Base-by-base conservation (phyloP, 2,113 vertebrate species). In the Taxidea taxus region DNA sequence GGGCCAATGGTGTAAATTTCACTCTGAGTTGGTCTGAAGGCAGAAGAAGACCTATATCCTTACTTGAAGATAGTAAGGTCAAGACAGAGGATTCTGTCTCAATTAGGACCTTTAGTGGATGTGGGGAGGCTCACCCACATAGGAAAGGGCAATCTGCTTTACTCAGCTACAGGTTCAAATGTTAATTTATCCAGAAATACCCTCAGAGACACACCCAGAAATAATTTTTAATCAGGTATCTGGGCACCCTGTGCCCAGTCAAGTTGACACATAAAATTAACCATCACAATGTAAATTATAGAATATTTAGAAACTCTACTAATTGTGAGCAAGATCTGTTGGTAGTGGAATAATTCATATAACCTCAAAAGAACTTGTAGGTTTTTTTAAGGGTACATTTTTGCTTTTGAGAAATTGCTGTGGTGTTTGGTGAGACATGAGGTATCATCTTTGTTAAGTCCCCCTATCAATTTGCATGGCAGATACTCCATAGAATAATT, bases 381-480 rank as follows among this genome's bases (percentile, higher is more conserved):
- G 0, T 7, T 54, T 94, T 80, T 66, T 74, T 11, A 68, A 49
- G 60, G 75, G 21, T 31, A 81, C 15, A 75, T 84, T 96, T 97
- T 98, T 83, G 72, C 92, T 49, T 95, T 96, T 96, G 94, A 97
- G 95, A 92, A 97, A 90, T 88, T 98, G 93, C 97, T 54, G 0
- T 83, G 94, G 92, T n/a, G 25, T 78, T 72, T 97, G 88, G 97
- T 98, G 92, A 98, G 96, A 95, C 78, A 81, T 97, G 97, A 98
- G 49, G 34, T 87, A 66, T 95, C n/a, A 93, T 97, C 96, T 94
- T 12, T 81, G 82, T 34, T 77, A 97, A 92, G 21, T 93, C 97
- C 77, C 6, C 97, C 97, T 60, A 97, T 97, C 70, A 93, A 90
- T 96, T 98, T 98, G 96, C 51, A 96, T 96, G 97, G 91, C 97